Evolutionary conservation across 2,888 invertebrate species (phyloP).

Genomic region (Brachyptera risi): DNA sequence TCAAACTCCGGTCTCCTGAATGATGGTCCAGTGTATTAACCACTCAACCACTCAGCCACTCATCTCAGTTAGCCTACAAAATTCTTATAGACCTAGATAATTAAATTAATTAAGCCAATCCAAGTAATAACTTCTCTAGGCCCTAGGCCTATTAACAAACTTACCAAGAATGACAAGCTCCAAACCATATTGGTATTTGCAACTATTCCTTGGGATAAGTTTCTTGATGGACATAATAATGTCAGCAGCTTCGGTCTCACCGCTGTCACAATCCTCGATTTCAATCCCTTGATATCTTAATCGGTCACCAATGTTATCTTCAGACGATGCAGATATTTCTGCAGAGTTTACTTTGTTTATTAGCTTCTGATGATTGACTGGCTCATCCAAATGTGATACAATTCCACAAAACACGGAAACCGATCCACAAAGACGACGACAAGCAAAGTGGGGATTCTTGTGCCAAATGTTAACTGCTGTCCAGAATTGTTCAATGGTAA

Average conservation of each 20-base stretch:
- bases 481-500: slow-evolving; percentile 54
- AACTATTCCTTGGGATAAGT: slow-evolving; percentile 29
- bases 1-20: too few species aligned
- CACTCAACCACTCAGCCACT: too few species aligned
- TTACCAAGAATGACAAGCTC: slow-evolving; percentile 29
- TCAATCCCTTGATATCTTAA: background rate
- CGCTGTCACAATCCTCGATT: background rate
- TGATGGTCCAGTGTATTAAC: too few species aligned
- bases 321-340: too few species aligned
- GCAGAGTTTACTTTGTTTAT: slow-evolving; percentile 30
- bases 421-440: slow-evolving; percentile 63
- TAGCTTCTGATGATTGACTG: too few species aligned
- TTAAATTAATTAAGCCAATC: too few species aligned
- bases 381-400: too few species aligned
- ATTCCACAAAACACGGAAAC: slow-evolving; percentile 22
- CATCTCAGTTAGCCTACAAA: too few species aligned
- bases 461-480: slow-evolving; percentile 58
- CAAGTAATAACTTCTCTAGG: background rate
- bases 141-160: background rate
- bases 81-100: too few species aligned
- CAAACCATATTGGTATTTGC: slow-evolving; percentile 21
- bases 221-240: slow-evolving; percentile 23
- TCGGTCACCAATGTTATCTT: background rate
- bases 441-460: slow-evolving; percentile 65
- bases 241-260: background rate